Conservation (phyloP, 2,113 vertebrate species). For the Scomber colias region DNA sequence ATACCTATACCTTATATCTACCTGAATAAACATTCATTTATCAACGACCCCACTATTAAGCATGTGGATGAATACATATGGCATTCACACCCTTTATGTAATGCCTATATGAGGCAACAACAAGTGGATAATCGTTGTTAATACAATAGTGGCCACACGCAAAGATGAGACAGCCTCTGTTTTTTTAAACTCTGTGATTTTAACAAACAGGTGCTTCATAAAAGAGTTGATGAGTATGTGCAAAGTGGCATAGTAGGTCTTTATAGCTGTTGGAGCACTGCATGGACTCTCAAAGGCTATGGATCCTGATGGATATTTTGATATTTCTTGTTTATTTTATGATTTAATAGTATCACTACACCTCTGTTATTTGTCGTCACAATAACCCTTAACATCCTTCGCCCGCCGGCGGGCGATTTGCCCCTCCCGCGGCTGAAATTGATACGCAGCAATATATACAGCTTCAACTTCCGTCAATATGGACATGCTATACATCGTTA, state of each 20-base stretch:
- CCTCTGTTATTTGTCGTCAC: neutral
- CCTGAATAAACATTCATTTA: constrained; percentile 42
- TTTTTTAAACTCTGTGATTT: constrained; percentile 41
- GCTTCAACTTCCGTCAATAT: no score
- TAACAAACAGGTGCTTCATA: constrained; percentile 50
- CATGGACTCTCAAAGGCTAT: neutral
- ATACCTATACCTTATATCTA: no score
- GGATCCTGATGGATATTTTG: neutral
- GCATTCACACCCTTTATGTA: constrained; percentile 18
- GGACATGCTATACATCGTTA: no score
- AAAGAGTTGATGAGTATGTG: constrained; percentile 30
- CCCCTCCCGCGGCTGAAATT: no score
- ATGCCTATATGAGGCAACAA: constrained; percentile 46
- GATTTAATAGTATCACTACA: neutral
- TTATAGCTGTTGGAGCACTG: constrained; percentile 7
- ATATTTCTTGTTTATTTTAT: neutral
- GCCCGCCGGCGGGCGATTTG: no score
- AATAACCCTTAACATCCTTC: no score
- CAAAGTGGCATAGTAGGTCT: constrained; percentile 24
- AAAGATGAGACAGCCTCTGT: constrained; percentile 28
- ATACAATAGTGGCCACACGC: constrained; percentile 55
- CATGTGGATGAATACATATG: constrained; percentile 51
- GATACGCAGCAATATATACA: no score
- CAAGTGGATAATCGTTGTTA: constrained; percentile 54
- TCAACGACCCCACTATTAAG: constrained; percentile 48